A percentile compares a stretch with the other conserved stretches of the same genome.
Conservation (phyloP, 2,797 vertebrate genomes). For the Sylvia borin region DNA sequence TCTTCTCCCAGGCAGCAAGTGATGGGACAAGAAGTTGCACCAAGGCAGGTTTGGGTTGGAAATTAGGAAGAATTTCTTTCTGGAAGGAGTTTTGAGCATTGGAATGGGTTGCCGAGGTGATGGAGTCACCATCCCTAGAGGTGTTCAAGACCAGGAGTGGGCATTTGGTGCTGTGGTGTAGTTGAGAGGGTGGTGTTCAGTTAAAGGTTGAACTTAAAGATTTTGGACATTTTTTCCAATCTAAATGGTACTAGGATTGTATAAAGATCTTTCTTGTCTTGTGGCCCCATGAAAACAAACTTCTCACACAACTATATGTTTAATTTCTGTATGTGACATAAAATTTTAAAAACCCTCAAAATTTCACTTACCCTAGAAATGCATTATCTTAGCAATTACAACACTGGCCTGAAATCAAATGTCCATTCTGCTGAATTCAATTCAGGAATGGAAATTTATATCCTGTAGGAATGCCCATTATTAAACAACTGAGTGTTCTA, state of each 20-base stretch:
- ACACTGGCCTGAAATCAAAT: conserved; percentile 4
- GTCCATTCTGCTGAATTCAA: not conserved
- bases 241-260: not conserved
- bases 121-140: no score
- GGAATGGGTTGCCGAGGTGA: not conserved
- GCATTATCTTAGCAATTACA: not conserved
- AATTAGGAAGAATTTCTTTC: not conserved
- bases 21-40: not conserved
- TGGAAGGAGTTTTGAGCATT: not conserved
- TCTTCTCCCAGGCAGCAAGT: not conserved
- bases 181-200: not conserved
- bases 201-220: not conserved
- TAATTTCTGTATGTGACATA: not conserved
- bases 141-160: not conserved
- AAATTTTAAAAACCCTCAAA: not conserved
- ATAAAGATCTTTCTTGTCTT: not conserved
- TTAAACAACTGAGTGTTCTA: not conserved
- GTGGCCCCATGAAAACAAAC: not conserved
- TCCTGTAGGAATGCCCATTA: conserved; percentile 4
- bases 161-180: not conserved
- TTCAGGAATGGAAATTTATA: not conserved
- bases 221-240: not conserved
- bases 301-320: not conserved
- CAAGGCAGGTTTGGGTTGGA: not conserved
- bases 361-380: not conserved